phyloP scores from a whole-genome alignment of 2,888 invertebrate species.

The Xanthorhoe spadicearia region DNA sequence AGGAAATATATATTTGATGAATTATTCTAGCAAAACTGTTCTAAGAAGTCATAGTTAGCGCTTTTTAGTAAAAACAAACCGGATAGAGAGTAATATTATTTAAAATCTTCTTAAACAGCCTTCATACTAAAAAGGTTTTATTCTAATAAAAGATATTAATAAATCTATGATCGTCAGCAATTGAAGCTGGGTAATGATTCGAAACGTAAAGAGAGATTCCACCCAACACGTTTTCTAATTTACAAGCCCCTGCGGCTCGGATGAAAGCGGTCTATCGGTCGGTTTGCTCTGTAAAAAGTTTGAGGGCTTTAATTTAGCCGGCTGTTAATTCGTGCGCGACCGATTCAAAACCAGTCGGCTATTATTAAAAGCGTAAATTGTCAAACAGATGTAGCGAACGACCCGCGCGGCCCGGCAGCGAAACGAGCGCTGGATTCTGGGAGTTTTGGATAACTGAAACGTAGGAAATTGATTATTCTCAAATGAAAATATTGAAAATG shows the following conservation, averaged over 20 bases:
- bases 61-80: no score
- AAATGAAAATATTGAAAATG: not conserved
- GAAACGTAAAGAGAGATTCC: slow-evolving; percentile 11
- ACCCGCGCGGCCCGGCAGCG: slow-evolving; percentile 59
- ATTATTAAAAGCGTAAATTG: slow-evolving; percentile 84
- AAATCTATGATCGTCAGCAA: not conserved
- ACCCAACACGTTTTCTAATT: slow-evolving; percentile 55
- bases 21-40: no score
- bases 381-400: slow-evolving; percentile 82
- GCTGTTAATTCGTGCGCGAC: slow-evolving; percentile 80
- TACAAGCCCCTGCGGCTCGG: slow-evolving; percentile 59
- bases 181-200: slow-evolving; percentile 5
- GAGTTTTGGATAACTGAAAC: not conserved
- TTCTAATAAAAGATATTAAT: not conserved
- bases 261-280: slow-evolving; percentile 59
- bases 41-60: no score
- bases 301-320: slow-evolving; percentile 80
- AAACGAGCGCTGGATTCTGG: slow-evolving; percentile 25
- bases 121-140: no score
- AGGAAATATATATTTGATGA: not conserved
- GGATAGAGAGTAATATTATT: no score
- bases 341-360: slow-evolving; percentile 79
- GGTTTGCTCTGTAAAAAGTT: slow-evolving; percentile 71
- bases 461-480: not conserved
- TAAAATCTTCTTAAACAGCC: no score